Conservation (phyloP, 2,888 invertebrate genomes). For the Phengaris alcon region DNA sequence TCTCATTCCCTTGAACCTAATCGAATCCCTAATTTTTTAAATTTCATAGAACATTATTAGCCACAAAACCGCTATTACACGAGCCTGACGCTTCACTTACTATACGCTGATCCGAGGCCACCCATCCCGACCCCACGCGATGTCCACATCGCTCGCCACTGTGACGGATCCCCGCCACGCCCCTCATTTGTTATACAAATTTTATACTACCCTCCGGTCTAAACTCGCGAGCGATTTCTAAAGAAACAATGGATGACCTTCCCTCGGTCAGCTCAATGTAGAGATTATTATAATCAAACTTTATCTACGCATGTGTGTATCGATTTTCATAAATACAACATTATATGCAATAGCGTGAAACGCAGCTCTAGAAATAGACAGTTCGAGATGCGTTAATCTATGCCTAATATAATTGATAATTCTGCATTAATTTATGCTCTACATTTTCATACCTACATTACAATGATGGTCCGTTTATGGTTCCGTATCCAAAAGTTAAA, state of each 20-base stretch:
- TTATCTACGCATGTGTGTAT: background rate
- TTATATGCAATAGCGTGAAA: background rate
- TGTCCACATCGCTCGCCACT: constrained; percentile 61
- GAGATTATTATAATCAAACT: constrained; percentile 12
- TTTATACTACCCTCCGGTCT: constrained; percentile 78
- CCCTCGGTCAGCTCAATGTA: constrained; percentile 35
- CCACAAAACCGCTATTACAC: background rate
- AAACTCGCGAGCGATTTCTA: constrained; percentile 51
- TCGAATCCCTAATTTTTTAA: background rate
- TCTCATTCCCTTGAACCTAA: background rate
- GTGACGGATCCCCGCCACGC: constrained; percentile 75
- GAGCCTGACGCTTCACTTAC: background rate
- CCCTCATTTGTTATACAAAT: constrained; percentile 80
- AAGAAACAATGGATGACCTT: constrained; percentile 54
- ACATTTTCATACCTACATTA: too few species aligned
- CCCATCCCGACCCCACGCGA: constrained; percentile 73
- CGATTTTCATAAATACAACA: background rate
- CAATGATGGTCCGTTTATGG: too few species aligned
- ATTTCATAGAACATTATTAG: constrained; percentile 15
- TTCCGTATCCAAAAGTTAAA: too few species aligned
- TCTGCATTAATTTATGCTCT: too few species aligned
- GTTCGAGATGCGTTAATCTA: too few species aligned
- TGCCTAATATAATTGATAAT: too few species aligned
- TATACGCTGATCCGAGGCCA: constrained; percentile 50
- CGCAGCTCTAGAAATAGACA: background rate